Percentiles rank a stretch among this genome's conserved stretches.
Evolutionary conservation across 2,888 invertebrate species (phyloP).

Genomic region (Dolichomitus sp.): DNA sequence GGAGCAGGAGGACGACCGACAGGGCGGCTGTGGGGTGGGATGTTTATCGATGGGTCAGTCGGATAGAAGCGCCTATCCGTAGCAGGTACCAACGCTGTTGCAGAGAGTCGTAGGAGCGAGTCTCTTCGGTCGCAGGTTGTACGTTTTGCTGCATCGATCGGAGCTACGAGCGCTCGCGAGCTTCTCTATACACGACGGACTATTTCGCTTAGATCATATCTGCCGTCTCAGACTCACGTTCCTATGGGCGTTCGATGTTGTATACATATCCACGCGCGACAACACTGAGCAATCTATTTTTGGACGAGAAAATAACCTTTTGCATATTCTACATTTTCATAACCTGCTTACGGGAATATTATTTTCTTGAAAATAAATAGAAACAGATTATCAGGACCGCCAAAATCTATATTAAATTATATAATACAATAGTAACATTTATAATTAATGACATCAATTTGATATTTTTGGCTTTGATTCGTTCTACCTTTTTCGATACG

Average conservation of each 20-base stretch:
- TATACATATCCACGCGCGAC: background rate
- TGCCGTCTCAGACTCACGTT: background rate
- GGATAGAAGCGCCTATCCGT: slow-evolving; percentile 45
- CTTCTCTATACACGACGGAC: slow-evolving; percentile 54
- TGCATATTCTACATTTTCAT: background rate
- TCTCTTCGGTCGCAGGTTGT: slow-evolving; percentile 76
- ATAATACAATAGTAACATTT: too few species aligned
- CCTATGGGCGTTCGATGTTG: background rate
- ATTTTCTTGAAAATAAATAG: background rate
- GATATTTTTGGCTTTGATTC: too few species aligned
- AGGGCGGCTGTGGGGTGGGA: slow-evolving; percentile 41
- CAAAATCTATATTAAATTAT: too few species aligned
- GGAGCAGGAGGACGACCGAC: slow-evolving; percentile 32
- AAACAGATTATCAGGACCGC: too few species aligned
- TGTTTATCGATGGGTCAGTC: slow-evolving; percentile 61
- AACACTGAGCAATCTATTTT: background rate
- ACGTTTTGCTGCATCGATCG: slow-evolving; percentile 83
- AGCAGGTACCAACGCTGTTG: slow-evolving; percentile 53
- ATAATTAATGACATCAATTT: too few species aligned
- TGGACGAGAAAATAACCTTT: background rate
- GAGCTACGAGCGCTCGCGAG: slow-evolving; percentile 60
- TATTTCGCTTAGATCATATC: slow-evolving; percentile 46
- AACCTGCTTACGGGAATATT: background rate
- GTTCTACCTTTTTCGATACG: too few species aligned
- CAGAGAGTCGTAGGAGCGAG: slow-evolving; percentile 48